These are phyloP conservation scores for Strix aluco DNA, from an alignment of 2,113 vertebrate species.

Conservation along the genomic window DNA sequence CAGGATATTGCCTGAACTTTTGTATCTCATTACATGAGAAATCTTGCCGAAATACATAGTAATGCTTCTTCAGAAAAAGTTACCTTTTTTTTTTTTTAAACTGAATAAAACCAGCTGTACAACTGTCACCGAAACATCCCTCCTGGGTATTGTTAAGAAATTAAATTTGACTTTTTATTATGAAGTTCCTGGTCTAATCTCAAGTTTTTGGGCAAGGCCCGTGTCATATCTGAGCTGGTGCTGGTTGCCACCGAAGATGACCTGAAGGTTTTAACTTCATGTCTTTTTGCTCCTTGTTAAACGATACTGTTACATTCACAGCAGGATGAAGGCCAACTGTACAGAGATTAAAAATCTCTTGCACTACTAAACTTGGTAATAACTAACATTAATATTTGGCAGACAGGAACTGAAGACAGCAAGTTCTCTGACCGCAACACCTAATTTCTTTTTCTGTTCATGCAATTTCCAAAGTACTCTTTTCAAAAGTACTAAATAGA, in stretches of 20 bases:
- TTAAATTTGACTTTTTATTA: not conserved
- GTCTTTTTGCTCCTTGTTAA: not conserved
- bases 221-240: not conserved
- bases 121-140: not conserved
- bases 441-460: not conserved
- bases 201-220: not conserved
- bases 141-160: not conserved
- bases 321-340: not conserved
- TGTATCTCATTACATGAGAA: not conserved
- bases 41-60: not conserved
- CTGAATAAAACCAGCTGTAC: not conserved
- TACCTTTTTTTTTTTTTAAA: not conserved
- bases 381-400: not conserved
- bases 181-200: not conserved
- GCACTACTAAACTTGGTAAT: not conserved
- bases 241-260: not conserved
- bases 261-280: not conserved
- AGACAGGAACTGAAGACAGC: not conserved
- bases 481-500: not conserved
- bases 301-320: rapidly evolving
- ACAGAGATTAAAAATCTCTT: not conserved
- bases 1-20: slow-evolving; percentile 14
- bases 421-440: not conserved
- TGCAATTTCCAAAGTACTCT: not conserved
- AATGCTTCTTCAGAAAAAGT: not conserved